phyloP scores from a whole-genome alignment of 2,797 vertebrate species.

The Leptodactylus fallax region DNA sequence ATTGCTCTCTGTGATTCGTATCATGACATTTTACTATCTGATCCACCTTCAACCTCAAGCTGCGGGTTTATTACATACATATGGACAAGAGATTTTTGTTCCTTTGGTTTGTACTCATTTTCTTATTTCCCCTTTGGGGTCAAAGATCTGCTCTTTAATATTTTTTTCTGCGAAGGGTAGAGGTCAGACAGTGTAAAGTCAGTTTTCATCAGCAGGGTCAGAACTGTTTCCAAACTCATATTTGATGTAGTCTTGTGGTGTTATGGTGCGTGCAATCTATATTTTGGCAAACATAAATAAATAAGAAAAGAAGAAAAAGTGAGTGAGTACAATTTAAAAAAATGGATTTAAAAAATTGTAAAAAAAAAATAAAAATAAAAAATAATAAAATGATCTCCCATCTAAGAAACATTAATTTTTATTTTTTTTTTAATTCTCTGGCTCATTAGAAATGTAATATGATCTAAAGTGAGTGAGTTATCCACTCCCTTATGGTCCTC shows the following conservation, averaged over 20 bases:
- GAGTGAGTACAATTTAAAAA: background rate
- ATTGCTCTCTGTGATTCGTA: conserved; percentile 20
- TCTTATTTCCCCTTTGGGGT: conserved; percentile 40
- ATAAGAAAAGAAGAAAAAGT: background rate
- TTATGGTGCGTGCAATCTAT: too few relatives aligned
- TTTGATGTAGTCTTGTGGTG: background rate
- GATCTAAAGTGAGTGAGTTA: too few relatives aligned
- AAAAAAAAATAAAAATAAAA: too few relatives aligned
- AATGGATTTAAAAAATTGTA: background rate
- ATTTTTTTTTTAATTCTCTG: too few relatives aligned
- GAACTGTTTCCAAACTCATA: conserved; percentile 6
- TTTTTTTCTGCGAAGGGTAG: conserved; percentile 6
- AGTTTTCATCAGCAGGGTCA: conserved; percentile 16
- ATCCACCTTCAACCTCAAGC: conserved; percentile 34
- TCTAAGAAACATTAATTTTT: too few relatives aligned
- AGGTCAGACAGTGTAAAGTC: conserved; percentile 35
- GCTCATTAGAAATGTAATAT: too few relatives aligned
- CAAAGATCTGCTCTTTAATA: conserved; percentile 39
- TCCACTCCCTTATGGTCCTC: too few relatives aligned
- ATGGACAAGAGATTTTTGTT: background rate
- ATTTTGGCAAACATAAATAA: background rate
- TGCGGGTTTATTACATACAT: conserved; percentile 3
- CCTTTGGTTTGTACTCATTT: conserved; percentile 29
- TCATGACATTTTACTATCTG: conserved; percentile 33
- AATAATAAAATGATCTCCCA: too few relatives aligned